Evolutionary conservation across 2,888 invertebrate species (phyloP), one percentile per base, ranked within the genome.

Genomic region (Metellina segmentata): DNA sequence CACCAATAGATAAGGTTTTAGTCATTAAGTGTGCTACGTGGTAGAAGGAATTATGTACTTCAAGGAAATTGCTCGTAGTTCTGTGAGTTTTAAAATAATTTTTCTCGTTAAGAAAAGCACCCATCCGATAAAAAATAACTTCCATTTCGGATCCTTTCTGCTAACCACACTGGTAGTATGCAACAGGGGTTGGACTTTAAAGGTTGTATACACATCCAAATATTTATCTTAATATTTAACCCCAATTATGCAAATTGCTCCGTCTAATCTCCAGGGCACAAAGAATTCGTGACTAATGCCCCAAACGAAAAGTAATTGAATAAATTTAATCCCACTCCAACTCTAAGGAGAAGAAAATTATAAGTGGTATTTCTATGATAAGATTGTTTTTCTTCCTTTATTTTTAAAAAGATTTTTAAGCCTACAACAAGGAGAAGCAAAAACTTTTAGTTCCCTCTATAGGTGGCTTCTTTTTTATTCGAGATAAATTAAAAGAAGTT

Each of bases 211-310:
- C 61, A 61, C 61, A 61, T 61, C 61, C 11, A 11, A 85, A 85
- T 85, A 85, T 74, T 75, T 85, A 85, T 85, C n/a, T 34, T 69
- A 77, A 77, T 75, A 48, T 48, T 85, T 85, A 85, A 77, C 75
- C 85, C 48, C 75, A 85, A 52, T 75, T 85, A 75, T 85, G 85
- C 61, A 85, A 85, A 77, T 85, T 77, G 48, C 13, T 11, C 52
- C 0, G 49, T 72, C 49, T 82, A 52, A 52, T 82, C 52, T 51
- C n/a, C 4, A 49, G 71, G 19, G 82, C 6, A 61, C 11, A 13
- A 13, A 72, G 72, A 20, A 72, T 52, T 16, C 20, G 19, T 51
- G 75, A 69, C 61, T 61, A 61, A 85, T 75, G 34, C 19, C 74
- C n/a, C 19, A 74, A 85, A 77, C 19, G 48, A 19, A 75, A 75